A percentile compares a stretch with the other conserved stretches of the same genome.
phyloP scores from a whole-genome alignment of 2,797 vertebrate genomes.

The Lepilemur septentrionalis region DNA sequence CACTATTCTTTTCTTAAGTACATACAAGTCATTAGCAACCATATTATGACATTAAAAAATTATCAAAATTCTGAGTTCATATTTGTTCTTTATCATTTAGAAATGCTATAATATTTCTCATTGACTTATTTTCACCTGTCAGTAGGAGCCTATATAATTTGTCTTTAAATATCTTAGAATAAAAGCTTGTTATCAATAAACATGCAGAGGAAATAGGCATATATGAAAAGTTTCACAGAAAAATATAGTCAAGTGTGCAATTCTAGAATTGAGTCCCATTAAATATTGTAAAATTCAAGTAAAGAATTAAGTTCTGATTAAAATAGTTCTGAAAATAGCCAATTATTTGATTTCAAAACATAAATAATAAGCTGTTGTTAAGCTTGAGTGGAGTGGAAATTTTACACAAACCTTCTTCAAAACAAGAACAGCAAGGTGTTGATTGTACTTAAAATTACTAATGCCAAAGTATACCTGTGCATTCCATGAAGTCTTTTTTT shows the following conservation, averaged over 20 bases:
- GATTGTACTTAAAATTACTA: neutral
- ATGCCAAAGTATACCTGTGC: accelerated
- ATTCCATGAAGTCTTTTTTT: neutral
- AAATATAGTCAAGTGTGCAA: neutral
- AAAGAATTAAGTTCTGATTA: neutral
- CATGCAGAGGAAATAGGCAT: neutral
- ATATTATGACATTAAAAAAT: neutral
- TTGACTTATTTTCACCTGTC: neutral
- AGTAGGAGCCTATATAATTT: neutral
- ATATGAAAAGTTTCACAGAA: neutral
- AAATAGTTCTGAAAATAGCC: neutral
- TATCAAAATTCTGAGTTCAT: neutral
- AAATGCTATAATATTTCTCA: neutral
- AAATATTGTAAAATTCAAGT: neutral
- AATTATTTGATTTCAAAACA: neutral
- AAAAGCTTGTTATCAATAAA: neutral
- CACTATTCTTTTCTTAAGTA: neutral
- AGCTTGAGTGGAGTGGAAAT: neutral
- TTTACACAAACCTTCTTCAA: neutral
- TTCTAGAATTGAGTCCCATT: neutral
- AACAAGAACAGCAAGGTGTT: neutral
- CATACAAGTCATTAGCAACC: neutral
- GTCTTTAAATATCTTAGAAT: neutral
- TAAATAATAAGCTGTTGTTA: neutral
- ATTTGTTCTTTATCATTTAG: neutral